Base-by-base conservation (phyloP, 2,888 invertebrate genomes). In the Polydrusus pterygomalis region DNA sequence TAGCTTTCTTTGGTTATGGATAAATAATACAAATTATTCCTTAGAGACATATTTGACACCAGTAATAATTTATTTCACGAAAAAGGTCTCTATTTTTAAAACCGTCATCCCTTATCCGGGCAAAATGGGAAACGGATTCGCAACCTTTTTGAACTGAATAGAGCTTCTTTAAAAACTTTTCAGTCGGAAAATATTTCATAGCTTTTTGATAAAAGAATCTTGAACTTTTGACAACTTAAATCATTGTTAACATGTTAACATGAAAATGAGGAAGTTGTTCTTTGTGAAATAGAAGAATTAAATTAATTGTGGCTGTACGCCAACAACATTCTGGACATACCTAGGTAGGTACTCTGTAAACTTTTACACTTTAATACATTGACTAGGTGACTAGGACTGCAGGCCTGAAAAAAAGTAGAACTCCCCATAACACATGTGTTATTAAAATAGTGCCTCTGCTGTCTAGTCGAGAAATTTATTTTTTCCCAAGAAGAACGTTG, bases 111-210 rank as follows among this genome's bases (percentile, higher is more conserved):
- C 54, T 54, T 54, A 30, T 54, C 30, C 54, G n/a, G 25, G 17
- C 3, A 54, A 54, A 54, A 54, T 25, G 17, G 25, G 11, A 30
- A 20, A 13, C 11, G n/a, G 25, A 54, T 54, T 54, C 30, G n/a
- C 30, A 11, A 54, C 54, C 54, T 54, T 54, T 30, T 30, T 25
- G 25, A 54, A 30, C 54, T 54, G 30, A 54, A 54, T 54, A 54
- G 30, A 54, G 54, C 54, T 54, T 54, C 30, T 54, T 54, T 54
- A n/a, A 54, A 54, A 54, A 54, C 54, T 54, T 54, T 54, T 54
- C 54, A 30, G n/a, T 54, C 9, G 54, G 54, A 54, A 54, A 54
- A 54, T 54, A n/a, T 30, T 54, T 54, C 54, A 8, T 30, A 30
- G 30, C 30, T 30, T n/a, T 30, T 54, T 30, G 54, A 25, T 25